phyloP scores from a whole-genome alignment of 1,140 invertebrate genomes.

The Habropoda laboriosa region DNA sequence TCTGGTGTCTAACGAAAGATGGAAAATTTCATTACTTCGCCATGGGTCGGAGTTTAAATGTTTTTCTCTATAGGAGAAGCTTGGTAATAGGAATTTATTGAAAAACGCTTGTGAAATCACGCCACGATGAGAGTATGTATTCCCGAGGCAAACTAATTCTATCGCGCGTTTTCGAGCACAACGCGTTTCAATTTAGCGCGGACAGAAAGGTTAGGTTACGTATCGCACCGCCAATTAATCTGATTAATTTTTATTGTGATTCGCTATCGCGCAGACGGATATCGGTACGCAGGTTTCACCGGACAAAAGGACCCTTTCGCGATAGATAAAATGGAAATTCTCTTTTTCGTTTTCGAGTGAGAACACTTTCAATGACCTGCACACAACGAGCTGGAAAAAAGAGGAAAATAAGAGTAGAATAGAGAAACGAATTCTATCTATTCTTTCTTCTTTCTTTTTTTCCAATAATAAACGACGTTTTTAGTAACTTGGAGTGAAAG shows the following conservation, averaged over 20 bases:
- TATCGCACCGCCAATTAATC: neutral
- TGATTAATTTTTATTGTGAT: slow-evolving; percentile 36
- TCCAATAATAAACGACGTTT: too few relatives aligned
- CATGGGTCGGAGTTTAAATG: too few relatives aligned
- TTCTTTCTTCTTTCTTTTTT: too few relatives aligned
- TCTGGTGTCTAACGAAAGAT: neutral
- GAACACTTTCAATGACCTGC: neutral
- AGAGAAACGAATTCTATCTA: too few relatives aligned
- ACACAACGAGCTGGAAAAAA: too few relatives aligned
- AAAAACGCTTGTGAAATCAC: too few relatives aligned
- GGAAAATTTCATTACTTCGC: too few relatives aligned
- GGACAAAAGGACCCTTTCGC: slow-evolving; percentile 1
- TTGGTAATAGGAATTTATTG: too few relatives aligned
- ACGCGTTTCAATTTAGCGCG: neutral
- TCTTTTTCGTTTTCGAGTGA: neutral
- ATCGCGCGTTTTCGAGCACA: neutral
- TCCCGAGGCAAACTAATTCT: neutral
- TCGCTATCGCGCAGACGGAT: neutral
- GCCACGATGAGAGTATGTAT: too few relatives aligned
- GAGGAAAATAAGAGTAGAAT: too few relatives aligned
- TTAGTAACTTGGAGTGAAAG: too few relatives aligned
- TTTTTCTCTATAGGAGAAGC: too few relatives aligned
- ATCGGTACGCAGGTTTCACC: neutral
- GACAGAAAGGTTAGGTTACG: neutral
- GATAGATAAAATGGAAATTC: neutral